Conservation (phyloP, 64 coral and sea anemone species). For the Anthopleura sola region DNA sequence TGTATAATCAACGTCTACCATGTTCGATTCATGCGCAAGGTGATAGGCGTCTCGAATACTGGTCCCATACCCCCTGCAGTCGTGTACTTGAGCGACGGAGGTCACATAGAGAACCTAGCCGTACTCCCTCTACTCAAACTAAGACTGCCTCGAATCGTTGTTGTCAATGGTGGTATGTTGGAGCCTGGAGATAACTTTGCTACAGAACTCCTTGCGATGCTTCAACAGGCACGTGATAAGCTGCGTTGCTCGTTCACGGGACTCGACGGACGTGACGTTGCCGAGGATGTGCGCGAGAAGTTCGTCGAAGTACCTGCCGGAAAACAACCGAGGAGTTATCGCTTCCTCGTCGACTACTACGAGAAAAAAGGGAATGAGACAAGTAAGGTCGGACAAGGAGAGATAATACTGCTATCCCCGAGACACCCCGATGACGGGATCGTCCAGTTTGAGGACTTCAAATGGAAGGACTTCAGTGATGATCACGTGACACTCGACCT, state of each 20-base stretch:
- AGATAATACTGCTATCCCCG: constrained; percentile 42
- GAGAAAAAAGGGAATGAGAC: constrained; percentile 8
- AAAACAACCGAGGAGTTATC: constrained; percentile 48
- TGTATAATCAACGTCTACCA: constrained; percentile 56
- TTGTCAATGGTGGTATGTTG: constrained; percentile 31
- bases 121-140: constrained; percentile 49
- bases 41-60: constrained; percentile 16
- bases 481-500: constrained; percentile 49
- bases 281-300: constrained; percentile 53
- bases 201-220: background rate
- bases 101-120: constrained; percentile 68
- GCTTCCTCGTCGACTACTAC: constrained; percentile 58
- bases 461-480: constrained; percentile 50
- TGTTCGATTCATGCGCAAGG: constrained; percentile 39
- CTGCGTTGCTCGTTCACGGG: constrained; percentile 54
- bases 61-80: constrained; percentile 62
- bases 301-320: constrained; percentile 33
- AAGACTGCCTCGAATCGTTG: constrained; percentile 31
- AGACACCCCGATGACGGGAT: constrained; percentile 46
- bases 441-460: background rate
- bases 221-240: constrained; percentile 46
- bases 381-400: constrained; percentile 36
- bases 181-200: background rate
- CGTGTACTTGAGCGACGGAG: constrained; percentile 62
- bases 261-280: constrained; percentile 51